Conservation (phyloP, 1,140 invertebrate genomes). For the Pogonomyrmex californicus region DNA sequence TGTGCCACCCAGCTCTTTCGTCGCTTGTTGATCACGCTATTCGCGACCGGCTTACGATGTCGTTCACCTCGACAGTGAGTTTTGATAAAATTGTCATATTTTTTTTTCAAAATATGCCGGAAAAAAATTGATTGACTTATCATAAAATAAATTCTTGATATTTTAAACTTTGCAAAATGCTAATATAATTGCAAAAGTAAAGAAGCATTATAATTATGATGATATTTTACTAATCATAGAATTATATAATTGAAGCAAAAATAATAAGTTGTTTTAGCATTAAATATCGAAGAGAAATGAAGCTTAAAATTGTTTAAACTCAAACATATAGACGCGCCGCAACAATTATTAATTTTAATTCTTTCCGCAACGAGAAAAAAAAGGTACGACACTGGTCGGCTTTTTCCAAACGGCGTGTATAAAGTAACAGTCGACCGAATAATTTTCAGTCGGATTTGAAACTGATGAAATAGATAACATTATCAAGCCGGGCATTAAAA, state of each 20-base stretch:
- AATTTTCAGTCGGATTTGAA: slow-evolving; percentile 40
- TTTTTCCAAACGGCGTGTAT: background rate
- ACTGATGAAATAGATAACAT: slow-evolving; percentile 44
- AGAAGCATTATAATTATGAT: background rate
- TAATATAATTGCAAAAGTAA: background rate
- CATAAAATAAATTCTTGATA: background rate
- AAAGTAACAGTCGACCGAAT: slow-evolving; percentile 27
- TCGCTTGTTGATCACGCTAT: slow-evolving; percentile 19
- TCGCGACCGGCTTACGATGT: background rate
- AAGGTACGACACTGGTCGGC: too few relatives aligned
- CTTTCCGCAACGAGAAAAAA: background rate
- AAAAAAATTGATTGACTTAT: background rate
- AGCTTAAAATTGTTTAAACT: background rate
- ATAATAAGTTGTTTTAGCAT: background rate
- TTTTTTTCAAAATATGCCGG: background rate
- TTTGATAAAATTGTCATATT: slow-evolving; percentile 14
- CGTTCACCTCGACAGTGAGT: background rate
- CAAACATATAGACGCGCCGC: background rate
- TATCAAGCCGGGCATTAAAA: slow-evolving; percentile 46
- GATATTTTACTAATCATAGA: background rate
- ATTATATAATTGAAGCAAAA: background rate
- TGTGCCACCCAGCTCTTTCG: slow-evolving; percentile 8
- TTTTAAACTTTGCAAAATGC: background rate
- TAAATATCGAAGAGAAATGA: background rate
- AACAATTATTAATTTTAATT: background rate